Evolutionary conservation across 2,888 invertebrate genomes (phyloP).

Genomic region (Chesias legatella): DNA sequence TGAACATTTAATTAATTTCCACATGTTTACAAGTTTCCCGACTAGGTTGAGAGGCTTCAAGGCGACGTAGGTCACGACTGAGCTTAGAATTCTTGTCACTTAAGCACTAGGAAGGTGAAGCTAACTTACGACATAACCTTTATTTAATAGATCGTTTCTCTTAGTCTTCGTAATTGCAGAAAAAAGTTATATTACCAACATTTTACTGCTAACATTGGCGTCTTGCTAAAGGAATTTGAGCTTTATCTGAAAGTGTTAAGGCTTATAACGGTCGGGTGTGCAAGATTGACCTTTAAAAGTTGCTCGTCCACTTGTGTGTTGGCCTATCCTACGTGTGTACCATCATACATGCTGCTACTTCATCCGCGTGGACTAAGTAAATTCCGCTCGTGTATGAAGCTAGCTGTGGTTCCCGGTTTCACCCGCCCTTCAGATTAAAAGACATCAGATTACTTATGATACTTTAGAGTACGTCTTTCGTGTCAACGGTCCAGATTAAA

Average conservation of each 20-base stretch:
- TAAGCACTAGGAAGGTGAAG: conserved; percentile 24
- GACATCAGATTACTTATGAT: no score
- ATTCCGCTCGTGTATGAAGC: no score
- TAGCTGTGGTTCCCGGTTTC: no score
- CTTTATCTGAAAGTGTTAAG: conserved; percentile 4
- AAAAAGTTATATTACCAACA: conserved; percentile 20
- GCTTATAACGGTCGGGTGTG: conserved; percentile 10
- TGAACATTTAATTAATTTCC: no score
- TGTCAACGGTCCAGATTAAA: no score
- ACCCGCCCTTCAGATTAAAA: no score
- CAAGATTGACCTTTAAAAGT: conserved; percentile 39
- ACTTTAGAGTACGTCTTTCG: no score
- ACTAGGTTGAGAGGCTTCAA: conserved; percentile 15
- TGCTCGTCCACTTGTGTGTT: conserved; percentile 38
- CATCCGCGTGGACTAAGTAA: no score
- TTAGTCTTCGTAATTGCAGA: conserved; percentile 26
- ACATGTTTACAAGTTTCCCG: not conserved
- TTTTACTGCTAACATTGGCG: conserved; percentile 10
- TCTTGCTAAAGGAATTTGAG: conserved; percentile 2
- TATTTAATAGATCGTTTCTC: conserved; percentile 16
- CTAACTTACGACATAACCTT: conserved; percentile 12
- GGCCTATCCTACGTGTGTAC: no score
- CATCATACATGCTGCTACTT: no score
- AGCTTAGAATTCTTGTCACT: conserved; percentile 21
- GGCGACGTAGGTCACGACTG: conserved; percentile 24